phyloP scores from a whole-genome alignment of 2,888 invertebrate genomes.

The Sepioteuthis lessoniana region DNA sequence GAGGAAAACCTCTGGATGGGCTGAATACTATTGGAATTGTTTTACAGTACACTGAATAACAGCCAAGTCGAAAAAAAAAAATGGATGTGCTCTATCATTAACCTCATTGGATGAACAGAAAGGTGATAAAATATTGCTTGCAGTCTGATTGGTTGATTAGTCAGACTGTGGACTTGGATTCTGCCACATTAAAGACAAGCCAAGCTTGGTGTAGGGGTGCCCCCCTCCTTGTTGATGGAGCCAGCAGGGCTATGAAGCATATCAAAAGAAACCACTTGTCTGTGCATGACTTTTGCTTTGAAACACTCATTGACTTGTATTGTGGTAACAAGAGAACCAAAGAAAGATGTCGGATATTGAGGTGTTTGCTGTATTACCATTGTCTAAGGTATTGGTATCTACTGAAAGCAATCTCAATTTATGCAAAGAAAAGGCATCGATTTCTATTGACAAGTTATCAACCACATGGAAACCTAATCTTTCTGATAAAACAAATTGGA shows the following conservation, averaged over 20 bases:
- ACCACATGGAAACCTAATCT: no score
- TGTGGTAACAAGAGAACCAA: neutral
- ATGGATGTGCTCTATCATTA: neutral
- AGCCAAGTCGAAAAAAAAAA: neutral
- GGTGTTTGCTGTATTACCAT: neutral
- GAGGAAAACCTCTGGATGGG: neutral
- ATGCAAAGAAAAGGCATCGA: no score
- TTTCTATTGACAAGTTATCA: no score
- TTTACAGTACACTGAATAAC: neutral
- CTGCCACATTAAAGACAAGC: neutral
- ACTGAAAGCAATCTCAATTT: no score
- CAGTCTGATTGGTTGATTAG: constrained; percentile 20
- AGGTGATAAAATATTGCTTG: constrained; percentile 10
- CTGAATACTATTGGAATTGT: neutral
- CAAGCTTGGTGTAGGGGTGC: neutral
- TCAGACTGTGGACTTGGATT: neutral
- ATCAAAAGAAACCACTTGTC: neutral
- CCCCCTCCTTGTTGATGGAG: neutral
- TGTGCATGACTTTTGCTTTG: neutral
- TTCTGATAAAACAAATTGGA: no score
- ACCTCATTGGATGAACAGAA: neutral
- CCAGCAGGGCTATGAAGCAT: neutral
- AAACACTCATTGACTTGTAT: neutral
- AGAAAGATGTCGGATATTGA: neutral
- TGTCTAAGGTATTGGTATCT: neutral